Conservation (phyloP, 2,888 invertebrate genomes). For the Andrena flavipes region DNA sequence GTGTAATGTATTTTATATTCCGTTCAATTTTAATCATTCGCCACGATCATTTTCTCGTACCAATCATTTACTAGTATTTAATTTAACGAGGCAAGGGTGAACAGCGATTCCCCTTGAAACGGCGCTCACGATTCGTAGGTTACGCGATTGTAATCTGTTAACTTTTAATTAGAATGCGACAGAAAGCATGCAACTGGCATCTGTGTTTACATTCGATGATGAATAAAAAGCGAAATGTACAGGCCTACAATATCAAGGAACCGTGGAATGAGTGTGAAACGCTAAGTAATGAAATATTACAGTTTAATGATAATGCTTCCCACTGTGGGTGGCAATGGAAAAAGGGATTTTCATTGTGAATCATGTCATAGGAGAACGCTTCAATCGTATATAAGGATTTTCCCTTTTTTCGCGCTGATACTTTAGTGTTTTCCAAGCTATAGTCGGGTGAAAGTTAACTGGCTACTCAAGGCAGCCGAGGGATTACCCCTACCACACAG, state of each 20-base stretch:
- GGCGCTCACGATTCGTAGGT: background rate
- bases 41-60: background rate
- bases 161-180: constrained; percentile 13
- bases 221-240: background rate
- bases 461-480: background rate
- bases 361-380: background rate
- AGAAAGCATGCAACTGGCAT: background rate
- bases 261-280: background rate
- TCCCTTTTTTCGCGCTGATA: background rate
- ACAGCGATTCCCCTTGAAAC: background rate
- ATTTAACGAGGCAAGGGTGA: constrained; percentile 11
- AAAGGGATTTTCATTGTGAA: background rate
- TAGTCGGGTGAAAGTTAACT: background rate
- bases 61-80: constrained; percentile 36
- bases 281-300: background rate
- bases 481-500: too few relatives aligned
- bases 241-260: constrained; percentile 1
- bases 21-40: constrained; percentile 13
- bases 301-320: too few relatives aligned
- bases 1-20: constrained; percentile 21
- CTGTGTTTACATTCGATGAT: constrained; percentile 19
- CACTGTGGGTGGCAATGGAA: background rate
- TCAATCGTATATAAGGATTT: background rate
- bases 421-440: constrained; percentile 12
- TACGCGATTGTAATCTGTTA: background rate